phyloP scores from a whole-genome alignment of 1,140 invertebrate genomes.

The Drosophila burlai region DNA sequence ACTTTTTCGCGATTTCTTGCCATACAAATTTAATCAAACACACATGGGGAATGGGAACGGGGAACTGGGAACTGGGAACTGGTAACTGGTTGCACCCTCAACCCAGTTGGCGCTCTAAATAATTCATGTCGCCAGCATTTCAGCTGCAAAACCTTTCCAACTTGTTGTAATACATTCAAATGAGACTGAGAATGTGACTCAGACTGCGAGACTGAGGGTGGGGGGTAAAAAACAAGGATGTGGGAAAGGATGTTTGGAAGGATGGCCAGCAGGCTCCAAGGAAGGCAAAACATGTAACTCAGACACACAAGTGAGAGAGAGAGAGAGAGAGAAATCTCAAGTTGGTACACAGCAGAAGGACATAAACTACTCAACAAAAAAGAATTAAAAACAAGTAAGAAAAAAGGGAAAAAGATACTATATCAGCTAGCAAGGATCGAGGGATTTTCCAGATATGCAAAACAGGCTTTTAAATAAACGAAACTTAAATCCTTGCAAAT shows the following conservation, averaged over 20 bases:
- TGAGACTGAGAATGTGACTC: constrained; percentile 39
- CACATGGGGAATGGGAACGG: constrained; percentile 5
- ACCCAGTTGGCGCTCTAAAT: constrained; percentile 65
- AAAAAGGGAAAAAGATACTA: neutral
- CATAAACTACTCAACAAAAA: constrained; percentile 36
- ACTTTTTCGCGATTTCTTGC: neutral
- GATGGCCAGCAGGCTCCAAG: neutral
- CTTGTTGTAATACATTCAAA: constrained; percentile 79
- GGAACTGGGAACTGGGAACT: neutral
- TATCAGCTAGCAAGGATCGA: neutral
- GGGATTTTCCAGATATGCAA: neutral
- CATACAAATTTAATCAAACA: constrained; percentile 75
- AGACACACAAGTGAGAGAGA: constrained; percentile 2
- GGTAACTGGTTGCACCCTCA: constrained; percentile 20
- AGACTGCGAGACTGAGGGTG: neutral
- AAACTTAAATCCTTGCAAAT: neutral
- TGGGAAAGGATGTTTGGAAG: neutral
- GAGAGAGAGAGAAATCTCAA: constrained; percentile 51
- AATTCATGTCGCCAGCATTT: constrained; percentile 74
- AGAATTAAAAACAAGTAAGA: neutral
- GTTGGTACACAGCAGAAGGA: neutral
- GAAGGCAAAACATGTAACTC: constrained; percentile 7
- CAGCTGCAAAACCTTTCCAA: constrained; percentile 59
- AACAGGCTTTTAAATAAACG: neutral
- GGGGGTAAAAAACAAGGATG: neutral